A percentile compares a stretch with the other conserved stretches of the same genome.
Evolutionary conservation across 2,888 invertebrate genomes (phyloP).

Genomic region (Thereva nobilitata): DNA sequence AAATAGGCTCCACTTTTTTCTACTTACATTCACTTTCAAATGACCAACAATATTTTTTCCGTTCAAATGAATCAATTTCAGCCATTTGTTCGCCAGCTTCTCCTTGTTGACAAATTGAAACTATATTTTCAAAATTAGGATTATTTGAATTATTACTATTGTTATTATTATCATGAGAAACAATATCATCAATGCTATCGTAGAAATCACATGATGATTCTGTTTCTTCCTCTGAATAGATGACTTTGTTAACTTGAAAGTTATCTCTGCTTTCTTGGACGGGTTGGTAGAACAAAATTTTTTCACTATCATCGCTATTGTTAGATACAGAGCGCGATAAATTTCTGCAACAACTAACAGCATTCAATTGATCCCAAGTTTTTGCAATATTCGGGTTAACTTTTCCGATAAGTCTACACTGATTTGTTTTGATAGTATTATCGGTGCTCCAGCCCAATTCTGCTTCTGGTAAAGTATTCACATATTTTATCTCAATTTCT

Average conservation of each 20-base stretch:
- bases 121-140: slow-evolving; percentile 23
- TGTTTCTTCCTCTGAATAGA: slow-evolving; percentile 28
- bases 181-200: slow-evolving; percentile 44
- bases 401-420: slow-evolving; percentile 43
- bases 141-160: slow-evolving; percentile 21
- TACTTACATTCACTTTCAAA: slow-evolving; percentile 39
- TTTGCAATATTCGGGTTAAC: slow-evolving; percentile 43
- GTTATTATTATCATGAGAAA: slow-evolving; percentile 30
- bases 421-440: background rate
- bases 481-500: slow-evolving; percentile 31
- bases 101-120: slow-evolving; percentile 32
- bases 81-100: slow-evolving; percentile 45
- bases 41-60: slow-evolving; percentile 42
- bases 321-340: slow-evolving; percentile 36
- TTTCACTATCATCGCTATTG: slow-evolving; percentile 41
- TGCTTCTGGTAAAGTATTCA: background rate
- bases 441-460: slow-evolving; percentile 2
- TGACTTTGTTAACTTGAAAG: slow-evolving; percentile 44
- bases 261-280: slow-evolving; percentile 37
- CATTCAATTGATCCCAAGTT: slow-evolving; percentile 44
- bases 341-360: background rate
- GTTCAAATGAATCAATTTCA: slow-evolving; percentile 42
- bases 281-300: slow-evolving; percentile 37
- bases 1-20: background rate
- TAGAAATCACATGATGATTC: slow-evolving; percentile 41